Base-by-base conservation (phyloP, 2,888 invertebrate species). In the Endomychus coccineus region DNA sequence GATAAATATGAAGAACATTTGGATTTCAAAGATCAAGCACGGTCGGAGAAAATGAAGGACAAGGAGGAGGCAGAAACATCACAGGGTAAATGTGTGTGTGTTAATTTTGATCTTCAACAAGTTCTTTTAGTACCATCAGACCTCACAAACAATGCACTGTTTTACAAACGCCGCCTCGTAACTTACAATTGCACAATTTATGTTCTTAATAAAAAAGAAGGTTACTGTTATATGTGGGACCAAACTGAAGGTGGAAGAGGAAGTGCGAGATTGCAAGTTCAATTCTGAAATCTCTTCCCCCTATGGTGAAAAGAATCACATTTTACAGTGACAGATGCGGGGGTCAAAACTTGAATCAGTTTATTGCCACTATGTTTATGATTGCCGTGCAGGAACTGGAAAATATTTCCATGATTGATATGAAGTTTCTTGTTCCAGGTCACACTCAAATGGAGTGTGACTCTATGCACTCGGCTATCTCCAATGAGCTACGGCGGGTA, bases 311-410 rank as follows among this genome's bases (percentile, higher is more conserved):
- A 19, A 19, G 46, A n/a, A 33, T 55, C 9, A 34, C 16, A 3
- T 55, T 36, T 27, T 54, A 40, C 27, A 51, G 54, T 40, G 51
- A 54, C 28, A 32, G 50, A 25, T 55, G 51, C 29, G 50, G 45
- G 5, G 55, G 54, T 9, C 54, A 55, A 38, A 50, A 55, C 16
- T 34, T 45, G 4, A 51, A 55, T 27, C 36, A 52, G 33, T 50
- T 35, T 41, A 42, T 52, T 10, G 46, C 44, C 25, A 39, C 42
- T 11, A 51, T 55, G 46, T 48, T 40, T 25, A 27, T 51, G 25
- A 21, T 23, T 31, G 48, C 47, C 16, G 45, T 52, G n/a, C 44
- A 48, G 28, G 40, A 36, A 27, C 35, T 49, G 27, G 6, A 13
- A 13, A 39, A 46, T 28, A n/a, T 52, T 2, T 16, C 50, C 43